phyloP scores from a whole-genome alignment of 2,888 invertebrate species.

The Nyleta sp. region DNA sequence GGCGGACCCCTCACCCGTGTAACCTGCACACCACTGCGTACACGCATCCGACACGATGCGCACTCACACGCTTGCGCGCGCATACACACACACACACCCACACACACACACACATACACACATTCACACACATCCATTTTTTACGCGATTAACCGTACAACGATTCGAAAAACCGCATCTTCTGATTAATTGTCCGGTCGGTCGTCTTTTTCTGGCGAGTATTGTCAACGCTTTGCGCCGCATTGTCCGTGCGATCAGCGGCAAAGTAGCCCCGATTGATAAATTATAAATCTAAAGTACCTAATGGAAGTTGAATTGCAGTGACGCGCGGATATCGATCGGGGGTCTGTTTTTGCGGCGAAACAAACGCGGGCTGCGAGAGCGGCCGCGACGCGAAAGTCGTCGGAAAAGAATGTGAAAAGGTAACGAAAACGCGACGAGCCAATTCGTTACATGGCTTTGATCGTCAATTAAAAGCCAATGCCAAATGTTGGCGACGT shows the following conservation, averaged over 20 bases:
- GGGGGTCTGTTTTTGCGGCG: background rate
- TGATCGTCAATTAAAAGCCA: constrained; percentile 81
- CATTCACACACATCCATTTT: too few relatives aligned
- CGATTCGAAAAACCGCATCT: too few relatives aligned
- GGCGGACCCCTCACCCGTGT: constrained; percentile 75
- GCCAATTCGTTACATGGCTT: constrained; percentile 70
- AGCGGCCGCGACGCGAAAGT: constrained; percentile 47
- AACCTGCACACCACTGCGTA: constrained; percentile 74
- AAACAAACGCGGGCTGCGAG: constrained; percentile 32
- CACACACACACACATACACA: too few relatives aligned
- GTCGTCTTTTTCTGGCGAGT: too few relatives aligned
- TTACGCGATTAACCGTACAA: too few relatives aligned
- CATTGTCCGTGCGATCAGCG: background rate
- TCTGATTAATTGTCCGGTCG: too few relatives aligned
- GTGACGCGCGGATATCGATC: constrained; percentile 25
- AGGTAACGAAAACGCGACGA: constrained; percentile 44
- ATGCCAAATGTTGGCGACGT: constrained; percentile 77
- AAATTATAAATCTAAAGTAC: background rate
- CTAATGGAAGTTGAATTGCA: constrained; percentile 6
- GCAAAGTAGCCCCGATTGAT: background rate
- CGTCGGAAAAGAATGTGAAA: constrained; percentile 54
- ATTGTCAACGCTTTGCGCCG: constrained; percentile 32
- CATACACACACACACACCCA: too few relatives aligned
- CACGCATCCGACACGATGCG: constrained; percentile 50
- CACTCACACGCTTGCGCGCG: constrained; percentile 50